A percentile compares a stretch with the other conserved stretches of the same genome.
These are phyloP conservation scores for Hemitrygon akajei DNA, from an alignment of 2,797 vertebrate genomes.

Conservation along the genomic window DNA sequence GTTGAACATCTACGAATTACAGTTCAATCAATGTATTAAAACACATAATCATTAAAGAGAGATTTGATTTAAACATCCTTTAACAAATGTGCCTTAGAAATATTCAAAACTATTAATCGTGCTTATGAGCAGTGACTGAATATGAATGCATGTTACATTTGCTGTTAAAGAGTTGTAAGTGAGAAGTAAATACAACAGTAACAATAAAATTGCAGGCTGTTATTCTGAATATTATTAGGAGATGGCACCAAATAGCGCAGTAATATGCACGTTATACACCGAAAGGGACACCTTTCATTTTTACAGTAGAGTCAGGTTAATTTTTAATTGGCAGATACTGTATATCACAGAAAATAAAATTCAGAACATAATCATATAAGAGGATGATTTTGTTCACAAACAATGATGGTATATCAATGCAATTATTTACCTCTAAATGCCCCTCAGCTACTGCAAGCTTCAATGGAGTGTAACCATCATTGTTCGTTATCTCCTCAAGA, in stretches of 20 bases:
- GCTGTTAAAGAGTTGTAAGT: background rate
- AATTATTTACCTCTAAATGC: background rate
- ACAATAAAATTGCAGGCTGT: background rate
- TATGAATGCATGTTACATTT: background rate
- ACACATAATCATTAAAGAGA: background rate
- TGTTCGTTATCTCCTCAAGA: slow-evolving; percentile 9
- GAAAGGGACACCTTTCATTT: background rate
- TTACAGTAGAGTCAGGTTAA: background rate
- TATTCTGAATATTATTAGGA: background rate
- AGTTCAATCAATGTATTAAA: slow-evolving; percentile 31
- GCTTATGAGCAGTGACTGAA: background rate
- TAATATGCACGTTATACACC: background rate
- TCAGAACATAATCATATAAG: no score
- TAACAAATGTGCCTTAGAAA: background rate
- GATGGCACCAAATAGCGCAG: background rate
- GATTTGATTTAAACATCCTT: background rate
- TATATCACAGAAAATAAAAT: no score
- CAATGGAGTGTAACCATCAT: slow-evolving; percentile 6
- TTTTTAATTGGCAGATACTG: background rate
- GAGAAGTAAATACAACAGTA: background rate
- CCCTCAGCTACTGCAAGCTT: background rate
- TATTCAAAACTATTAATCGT: background rate
- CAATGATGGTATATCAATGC: no score
- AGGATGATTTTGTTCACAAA: background rate
- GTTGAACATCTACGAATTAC: slow-evolving; percentile 35